phyloP scores from a whole-genome alignment of 23 tunicate genomes.

The Botrylloides violaceus region DNA sequence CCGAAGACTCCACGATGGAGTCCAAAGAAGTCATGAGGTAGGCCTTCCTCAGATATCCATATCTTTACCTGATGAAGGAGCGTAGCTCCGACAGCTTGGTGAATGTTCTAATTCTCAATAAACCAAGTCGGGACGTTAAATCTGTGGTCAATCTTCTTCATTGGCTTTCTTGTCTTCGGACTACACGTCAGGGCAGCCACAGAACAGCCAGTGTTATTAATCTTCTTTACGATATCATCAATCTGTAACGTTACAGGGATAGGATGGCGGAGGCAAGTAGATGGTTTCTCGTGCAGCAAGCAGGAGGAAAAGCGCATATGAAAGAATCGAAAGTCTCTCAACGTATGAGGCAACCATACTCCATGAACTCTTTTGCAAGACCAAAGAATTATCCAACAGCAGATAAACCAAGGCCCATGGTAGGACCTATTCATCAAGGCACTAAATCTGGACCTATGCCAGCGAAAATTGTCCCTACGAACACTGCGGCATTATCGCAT shows the following conservation, averaged over 20 bases:
- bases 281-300: slow-evolving; percentile 73
- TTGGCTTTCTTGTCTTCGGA: no score
- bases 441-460: neutral
- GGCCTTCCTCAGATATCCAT: no score
- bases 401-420: neutral
- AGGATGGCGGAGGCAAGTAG: slow-evolving; percentile 84
- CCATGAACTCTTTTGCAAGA: neutral
- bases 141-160: no score
- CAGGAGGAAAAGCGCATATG: slow-evolving; percentile 12
- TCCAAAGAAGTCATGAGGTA: slow-evolving; percentile 86
- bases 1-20: slow-evolving; percentile 95
- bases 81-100: no score
- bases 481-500: neutral
- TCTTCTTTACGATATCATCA: no score
- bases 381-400: neutral
- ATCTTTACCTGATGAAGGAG: no score
- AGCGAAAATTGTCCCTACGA: neutral
- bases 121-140: no score
- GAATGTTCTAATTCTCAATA: no score
- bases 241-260: slow-evolving; percentile 61
- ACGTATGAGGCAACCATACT: neutral
- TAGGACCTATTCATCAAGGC: neutral
- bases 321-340: slow-evolving; percentile 14
- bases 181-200: no score
- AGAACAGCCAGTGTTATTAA: no score